Evolutionary conservation across 2,888 invertebrate genomes (phyloP), one percentile per base, ranked within the genome.

Genomic region (Polydrusus tereticollis): DNA sequence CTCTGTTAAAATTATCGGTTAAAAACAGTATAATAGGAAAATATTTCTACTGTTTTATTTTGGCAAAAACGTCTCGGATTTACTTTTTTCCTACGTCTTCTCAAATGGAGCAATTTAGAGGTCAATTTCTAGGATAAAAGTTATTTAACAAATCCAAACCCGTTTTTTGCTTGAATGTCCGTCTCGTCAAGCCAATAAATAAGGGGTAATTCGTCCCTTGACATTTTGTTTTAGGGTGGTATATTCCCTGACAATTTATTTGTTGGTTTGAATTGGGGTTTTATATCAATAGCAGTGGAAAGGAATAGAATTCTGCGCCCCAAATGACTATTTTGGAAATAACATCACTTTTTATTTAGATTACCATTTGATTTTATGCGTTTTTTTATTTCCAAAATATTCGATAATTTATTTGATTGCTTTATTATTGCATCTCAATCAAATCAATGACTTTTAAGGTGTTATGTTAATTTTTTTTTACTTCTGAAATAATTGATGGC

Each of bases 131-230:
- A 45, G 57, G 64, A 64, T 70, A 70, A 64, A 64, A 65, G 64
- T 69, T 69, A 69, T 69, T 64, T 64, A 58, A 59, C 70, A 58
- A 70, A 69, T 59, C 67, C 59, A 36, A 70, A 70, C 70, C 64
- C 64, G 29, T 58, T 70, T 70, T 70, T 70, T 70, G 62, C 63
- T 57, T 43, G 57, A 57, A 57, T 16, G 43, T 21, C 45, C 58
- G 57, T 66, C 66, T 41, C 43, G 57, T 52, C 57, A 29, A 57
- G 38, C 47, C 69, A 62, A 69, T 63, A 69, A 69, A 63, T 63
- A 63, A 63, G 55, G 62, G 43, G 26, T 41, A 69, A 69, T 63
- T 29, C 55, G 69, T 50, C 63, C 60, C 63, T 69, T 43, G 69
- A 45, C 57, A 43, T 43, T 69, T 62, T 50, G 62, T 47, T 63